Base-by-base conservation (phyloP, 2,113 vertebrate genomes). In the Nibea coibor region DNA sequence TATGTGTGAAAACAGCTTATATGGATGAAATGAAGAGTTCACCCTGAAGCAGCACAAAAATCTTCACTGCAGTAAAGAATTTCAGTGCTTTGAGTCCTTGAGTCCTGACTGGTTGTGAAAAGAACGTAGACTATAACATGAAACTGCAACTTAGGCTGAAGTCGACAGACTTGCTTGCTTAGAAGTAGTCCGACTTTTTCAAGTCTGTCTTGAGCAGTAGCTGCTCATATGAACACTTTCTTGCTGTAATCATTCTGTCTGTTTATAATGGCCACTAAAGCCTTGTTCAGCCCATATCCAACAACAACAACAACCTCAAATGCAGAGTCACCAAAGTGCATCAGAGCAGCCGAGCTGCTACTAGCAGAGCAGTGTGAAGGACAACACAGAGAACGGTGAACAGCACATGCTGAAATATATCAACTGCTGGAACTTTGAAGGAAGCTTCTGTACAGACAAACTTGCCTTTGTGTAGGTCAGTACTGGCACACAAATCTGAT, bases 21-120 rank as follows among this genome's bases (percentile, higher is more conserved):
- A 45, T 65, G 80, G 39, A 78, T 78, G 58, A 66, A 74, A 81
- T 71, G 64, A 63, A 56, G 70, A 47, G 73, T 78, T 72, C 54
- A 76, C 42, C 48, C 31, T 48, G 65, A 59, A 56, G 71, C 59
- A 42, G 74, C 58, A 45, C 5, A 28, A 43, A 50, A 19, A 61
- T 11, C 31, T 78, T 53, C 17, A 51, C 31, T 28, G 31, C 35
- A 35, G 26, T 11, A 22, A 20, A 69, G 9, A n/a, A 7, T n/a
- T 14, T 16, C 47, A 62, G 17, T 26, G 20, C 10, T 16, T 24
- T 5, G 15, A 53, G 11, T 4, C 31, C 4, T n/a, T 50, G n/a
- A n/a, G n/a, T n/a, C n/a, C 62, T 42, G 22, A n/a, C 10, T 57
- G 35, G 35, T 35, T 35, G 35, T 35, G 35, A 51, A 68, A 15